Base-by-base conservation (phyloP, 1,140 invertebrate species). In the Eueides isabella region DNA sequence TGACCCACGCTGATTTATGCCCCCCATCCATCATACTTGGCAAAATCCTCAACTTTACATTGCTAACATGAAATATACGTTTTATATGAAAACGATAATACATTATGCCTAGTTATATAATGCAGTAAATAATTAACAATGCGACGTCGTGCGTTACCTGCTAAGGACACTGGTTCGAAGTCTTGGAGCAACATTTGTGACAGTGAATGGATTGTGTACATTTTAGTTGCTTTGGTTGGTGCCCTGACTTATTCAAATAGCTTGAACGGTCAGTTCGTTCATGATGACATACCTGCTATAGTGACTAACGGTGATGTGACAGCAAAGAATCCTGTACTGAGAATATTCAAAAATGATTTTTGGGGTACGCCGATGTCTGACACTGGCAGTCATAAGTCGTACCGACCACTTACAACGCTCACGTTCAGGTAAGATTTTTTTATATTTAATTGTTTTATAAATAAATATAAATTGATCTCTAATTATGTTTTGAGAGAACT, bases 331-430 rank as follows among this genome's bases (percentile, higher is more conserved):
- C 93, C 96, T 0, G 83, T 97, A 66, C 85, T 87, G 41, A 94
- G 95, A 68, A 92, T 98, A 26, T 96, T 98, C 79, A 94, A 94
- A 75, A 97, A 98, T 91, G 98, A 98, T 88, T 98, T 98, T 85
- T 98, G 97, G 98, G 97, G 97, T 12, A 98, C 97, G 30, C 96
- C 97, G 5, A 98, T 98, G 97, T 94, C 95, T 14, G 97, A 98
- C 89, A 93, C 96, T 30, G 94, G 94, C 81, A 97, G 97, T 84
- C 97, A 98, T 90, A 97, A 98, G 92, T 97, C 96, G 28, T 98
- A 97, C 87, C 93, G 97, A 74, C 97, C 97, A 16, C 92, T 98
- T 41, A 98, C 97, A 5, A 96, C 96, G 38, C 93, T 98, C 65
- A 96, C 96, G 61, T 98, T 97, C 92, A 95, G 97, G 97, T 98